A percentile compares a stretch with the other conserved stretches of the same genome.
Evolutionary conservation across 92 coral and sea anemone species (phyloP).

Genomic region (Paramuricea clavata): DNA sequence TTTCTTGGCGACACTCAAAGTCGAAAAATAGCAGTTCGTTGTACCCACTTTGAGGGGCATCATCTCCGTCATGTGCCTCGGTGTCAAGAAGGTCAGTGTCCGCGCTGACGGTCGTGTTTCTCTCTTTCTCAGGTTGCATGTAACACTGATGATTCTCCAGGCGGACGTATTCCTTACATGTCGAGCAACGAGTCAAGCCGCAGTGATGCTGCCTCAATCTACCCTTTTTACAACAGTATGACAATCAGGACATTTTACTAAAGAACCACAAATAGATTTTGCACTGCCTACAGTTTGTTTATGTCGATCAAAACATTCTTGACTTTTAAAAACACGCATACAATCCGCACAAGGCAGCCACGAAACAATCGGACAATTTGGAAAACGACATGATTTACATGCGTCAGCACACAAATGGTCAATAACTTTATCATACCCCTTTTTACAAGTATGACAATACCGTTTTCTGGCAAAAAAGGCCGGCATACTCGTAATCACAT

Average conservation of each 20-base stretch:
- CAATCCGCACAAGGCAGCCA: not conserved
- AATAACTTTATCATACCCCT: too few species aligned
- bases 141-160: too few species aligned
- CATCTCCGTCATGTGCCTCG: too few species aligned
- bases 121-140: too few species aligned
- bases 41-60: too few species aligned
- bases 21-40: conserved; percentile 14
- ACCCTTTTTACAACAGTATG: not conserved
- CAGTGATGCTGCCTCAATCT: not conserved
- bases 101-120: too few species aligned
- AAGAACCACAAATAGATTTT: not conserved
- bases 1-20: conserved; percentile 53
- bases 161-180: too few species aligned
- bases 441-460: conserved; percentile 15
- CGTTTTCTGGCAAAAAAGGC: conserved; percentile 49
- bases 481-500: conserved; percentile 58
- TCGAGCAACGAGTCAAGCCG: too few species aligned
- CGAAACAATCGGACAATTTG: conserved; percentile 46
- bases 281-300: not conserved
- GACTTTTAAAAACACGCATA: not conserved
- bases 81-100: too few species aligned
- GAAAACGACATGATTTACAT: too few species aligned
- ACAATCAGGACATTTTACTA: not conserved
- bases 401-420: too few species aligned
- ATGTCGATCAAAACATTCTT: not conserved